These are phyloP conservation scores for Hydroisotoma schaefferi DNA, from an alignment of 2,888 invertebrate species.

Conservation along the genomic window DNA sequence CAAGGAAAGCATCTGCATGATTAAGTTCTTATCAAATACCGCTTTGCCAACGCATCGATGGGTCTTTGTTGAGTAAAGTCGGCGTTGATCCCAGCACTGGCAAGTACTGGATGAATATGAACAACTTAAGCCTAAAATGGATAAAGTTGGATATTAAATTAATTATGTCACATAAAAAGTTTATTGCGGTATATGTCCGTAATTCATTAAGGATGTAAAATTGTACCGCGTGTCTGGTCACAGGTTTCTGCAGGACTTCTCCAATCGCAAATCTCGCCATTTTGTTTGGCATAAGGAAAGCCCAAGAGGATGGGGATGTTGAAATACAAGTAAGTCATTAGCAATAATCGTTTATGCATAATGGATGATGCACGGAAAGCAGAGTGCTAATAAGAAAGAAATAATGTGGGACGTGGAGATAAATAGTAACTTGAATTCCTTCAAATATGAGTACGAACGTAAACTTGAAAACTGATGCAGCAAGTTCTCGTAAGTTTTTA, in stretches of 20 bases:
- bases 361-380: no score
- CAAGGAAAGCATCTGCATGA: no score
- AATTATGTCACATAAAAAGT: no score
- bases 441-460: neutral
- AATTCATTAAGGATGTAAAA: no score
- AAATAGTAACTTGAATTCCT: neutral
- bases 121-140: conserved; percentile 28
- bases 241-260: conserved; percentile 22
- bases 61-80: conserved; percentile 18
- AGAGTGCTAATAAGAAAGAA: no score
- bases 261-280: conserved; percentile 30
- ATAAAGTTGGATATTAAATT: no score
- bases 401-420: no score
- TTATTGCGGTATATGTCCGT: neutral
- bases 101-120: conserved; percentile 23
- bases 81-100: conserved; percentile 30
- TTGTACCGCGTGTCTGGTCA: conserved; percentile 21
- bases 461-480: no score
- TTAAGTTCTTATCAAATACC: no score
- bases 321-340: neutral
- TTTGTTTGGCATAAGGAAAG: conserved; percentile 2
- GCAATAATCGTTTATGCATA: no score
- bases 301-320: neutral
- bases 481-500: no score
- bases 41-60: conserved; percentile 29